phyloP scores from a whole-genome alignment of 2,113 vertebrate species.

The Athene noctua region DNA sequence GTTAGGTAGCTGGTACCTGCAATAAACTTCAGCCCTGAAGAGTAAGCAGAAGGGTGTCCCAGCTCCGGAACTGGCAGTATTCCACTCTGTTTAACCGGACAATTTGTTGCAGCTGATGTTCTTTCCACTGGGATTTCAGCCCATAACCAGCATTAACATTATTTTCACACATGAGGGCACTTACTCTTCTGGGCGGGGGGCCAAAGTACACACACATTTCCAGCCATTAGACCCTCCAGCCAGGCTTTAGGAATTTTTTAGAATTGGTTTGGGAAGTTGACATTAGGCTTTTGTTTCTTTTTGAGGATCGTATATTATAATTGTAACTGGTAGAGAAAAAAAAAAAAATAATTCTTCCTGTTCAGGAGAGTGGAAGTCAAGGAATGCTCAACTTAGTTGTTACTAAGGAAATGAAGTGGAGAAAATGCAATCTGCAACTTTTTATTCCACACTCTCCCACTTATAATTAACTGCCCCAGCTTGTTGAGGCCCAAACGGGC shows the following conservation, averaged over 20 bases:
- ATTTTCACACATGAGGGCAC: conserved; percentile 74
- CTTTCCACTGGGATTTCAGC: conserved; percentile 62
- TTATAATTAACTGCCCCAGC: conserved; percentile 45
- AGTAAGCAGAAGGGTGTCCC: neutral
- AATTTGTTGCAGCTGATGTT: conserved; percentile 64
- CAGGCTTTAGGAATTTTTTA: conserved; percentile 43
- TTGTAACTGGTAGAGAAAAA: neutral
- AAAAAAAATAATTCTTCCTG: neutral
- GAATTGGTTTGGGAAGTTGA: conserved; percentile 44
- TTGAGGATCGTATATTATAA: neutral
- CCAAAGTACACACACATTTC: conserved; percentile 61
- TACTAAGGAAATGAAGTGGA: conserved; percentile 27
- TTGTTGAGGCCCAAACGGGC: conserved; percentile 23
- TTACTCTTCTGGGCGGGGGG: conserved; percentile 49
- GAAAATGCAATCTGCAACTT: conserved; percentile 29
- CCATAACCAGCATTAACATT: conserved; percentile 71
- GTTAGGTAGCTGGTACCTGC: neutral
- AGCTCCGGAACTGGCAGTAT: neutral
- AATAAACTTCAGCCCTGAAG: neutral
- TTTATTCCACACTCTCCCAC: conserved; percentile 13
- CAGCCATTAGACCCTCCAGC: conserved; percentile 42
- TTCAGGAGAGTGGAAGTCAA: conserved; percentile 16
- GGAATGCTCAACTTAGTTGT: neutral
- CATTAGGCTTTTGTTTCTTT: conserved; percentile 34
- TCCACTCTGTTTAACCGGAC: conserved; percentile 51